These are phyloP conservation scores for Eristalis arbustorum DNA, from an alignment of 2,888 invertebrate genomes.

Conservation along the genomic window DNA sequence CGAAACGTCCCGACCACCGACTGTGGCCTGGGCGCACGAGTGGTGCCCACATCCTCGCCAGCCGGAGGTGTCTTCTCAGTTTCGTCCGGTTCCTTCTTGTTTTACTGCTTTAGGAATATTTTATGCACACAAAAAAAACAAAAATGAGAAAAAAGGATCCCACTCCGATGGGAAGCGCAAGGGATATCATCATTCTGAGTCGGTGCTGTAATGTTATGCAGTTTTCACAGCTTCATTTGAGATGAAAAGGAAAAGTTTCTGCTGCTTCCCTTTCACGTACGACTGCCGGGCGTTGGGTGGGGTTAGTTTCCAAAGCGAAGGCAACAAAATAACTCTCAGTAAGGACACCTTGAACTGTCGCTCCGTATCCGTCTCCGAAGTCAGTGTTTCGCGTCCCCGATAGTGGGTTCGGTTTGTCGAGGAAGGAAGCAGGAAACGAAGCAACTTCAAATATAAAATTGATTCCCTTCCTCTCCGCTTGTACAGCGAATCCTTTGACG, in stretches of 20 bases:
- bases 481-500: conserved; percentile 31
- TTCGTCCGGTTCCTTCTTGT: neutral
- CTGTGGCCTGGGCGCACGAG: neutral
- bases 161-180: conserved; percentile 29
- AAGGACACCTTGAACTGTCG: neutral
- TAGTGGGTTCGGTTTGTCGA: neutral
- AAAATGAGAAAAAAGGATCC: conserved; percentile 12
- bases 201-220: conserved; percentile 59
- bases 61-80: neutral
- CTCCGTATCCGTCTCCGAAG: neutral
- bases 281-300: neutral
- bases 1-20: conserved; percentile 16
- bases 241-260: conserved; percentile 27
- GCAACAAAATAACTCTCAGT: neutral
- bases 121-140: conserved; percentile 20
- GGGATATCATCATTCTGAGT: conserved; percentile 49
- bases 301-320: neutral
- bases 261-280: conserved; percentile 6
- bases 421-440: conserved; percentile 5
- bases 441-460: conserved; percentile 13
- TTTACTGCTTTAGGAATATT: conserved; percentile 23
- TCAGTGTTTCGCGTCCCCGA: neutral
- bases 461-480: neutral
- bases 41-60: neutral
- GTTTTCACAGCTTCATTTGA: conserved; percentile 57